Conservation (phyloP, 2,888 invertebrate genomes). For the Rotaria sp. region DNA sequence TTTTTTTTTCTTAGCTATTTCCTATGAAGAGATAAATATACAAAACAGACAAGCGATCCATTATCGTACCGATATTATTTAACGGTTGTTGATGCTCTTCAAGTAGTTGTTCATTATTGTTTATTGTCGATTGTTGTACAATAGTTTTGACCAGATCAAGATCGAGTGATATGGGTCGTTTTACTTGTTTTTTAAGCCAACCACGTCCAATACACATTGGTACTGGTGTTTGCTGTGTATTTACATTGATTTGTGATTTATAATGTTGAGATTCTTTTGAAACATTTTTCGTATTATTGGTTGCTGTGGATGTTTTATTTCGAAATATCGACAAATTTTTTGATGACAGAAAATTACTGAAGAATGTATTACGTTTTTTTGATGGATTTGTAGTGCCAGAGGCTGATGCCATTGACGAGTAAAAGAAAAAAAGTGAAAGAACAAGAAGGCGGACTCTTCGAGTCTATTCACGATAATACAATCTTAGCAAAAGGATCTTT, state of each 20-base stretch:
- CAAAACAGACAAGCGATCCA: not conserved
- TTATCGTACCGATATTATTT: not conserved
- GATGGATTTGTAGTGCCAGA: not conserved
- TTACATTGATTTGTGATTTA: not conserved
- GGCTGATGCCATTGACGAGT: not conserved
- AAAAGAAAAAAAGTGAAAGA: not conserved
- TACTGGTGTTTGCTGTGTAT: not conserved
- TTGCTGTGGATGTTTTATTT: not conserved
- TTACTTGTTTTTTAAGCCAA: not conserved
- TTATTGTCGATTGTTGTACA: not conserved
- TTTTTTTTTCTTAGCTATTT: not conserved
- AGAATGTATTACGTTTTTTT: not conserved
- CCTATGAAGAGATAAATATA: conserved; percentile 1
- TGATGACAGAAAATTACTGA: not conserved
- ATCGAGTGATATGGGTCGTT: not conserved
- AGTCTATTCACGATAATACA: not conserved
- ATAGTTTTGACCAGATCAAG: not conserved
- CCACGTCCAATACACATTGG: not conserved
- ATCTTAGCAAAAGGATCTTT: conserved; percentile 9
- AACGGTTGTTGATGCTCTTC: not conserved
- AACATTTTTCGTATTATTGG: not conserved
- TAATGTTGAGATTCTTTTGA: not conserved
- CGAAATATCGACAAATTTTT: not conserved
- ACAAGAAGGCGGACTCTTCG: not conserved
- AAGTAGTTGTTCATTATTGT: not conserved